Evolutionary conservation across 2,888 invertebrate species (phyloP).

Genomic region (Antheraea yamamai): DNA sequence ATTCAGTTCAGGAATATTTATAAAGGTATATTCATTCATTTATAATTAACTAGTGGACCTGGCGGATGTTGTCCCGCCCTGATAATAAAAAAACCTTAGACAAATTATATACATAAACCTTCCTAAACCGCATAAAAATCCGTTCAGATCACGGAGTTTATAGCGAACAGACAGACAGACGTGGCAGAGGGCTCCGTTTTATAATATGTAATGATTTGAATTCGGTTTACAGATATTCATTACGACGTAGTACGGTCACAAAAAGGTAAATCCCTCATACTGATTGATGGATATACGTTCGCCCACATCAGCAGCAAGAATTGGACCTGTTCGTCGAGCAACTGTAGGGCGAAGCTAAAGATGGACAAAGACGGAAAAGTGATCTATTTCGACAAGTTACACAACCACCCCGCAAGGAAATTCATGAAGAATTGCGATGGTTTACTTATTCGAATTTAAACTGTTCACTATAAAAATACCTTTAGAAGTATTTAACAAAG

Average conservation of each 20-base stretch:
- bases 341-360: slow-evolving; percentile 37
- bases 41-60: too few relatives aligned
- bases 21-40: too few relatives aligned
- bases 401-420: slow-evolving; percentile 32
- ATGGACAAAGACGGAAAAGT: slow-evolving; percentile 27
- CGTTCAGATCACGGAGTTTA: too few relatives aligned
- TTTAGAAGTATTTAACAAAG: too few relatives aligned
- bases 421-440: neutral
- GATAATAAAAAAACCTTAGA: too few relatives aligned
- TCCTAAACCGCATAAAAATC: too few relatives aligned
- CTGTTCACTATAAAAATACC: neutral
- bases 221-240: slow-evolving; percentile 23
- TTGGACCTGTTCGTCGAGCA: slow-evolving; percentile 21
- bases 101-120: too few relatives aligned
- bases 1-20: too few relatives aligned
- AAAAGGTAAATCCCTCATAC: slow-evolving; percentile 44
- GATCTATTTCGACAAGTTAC: slow-evolving; percentile 21
- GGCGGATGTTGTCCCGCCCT: too few relatives aligned
- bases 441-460: neutral
- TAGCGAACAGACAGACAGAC: too few relatives aligned
- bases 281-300: slow-evolving; percentile 47
- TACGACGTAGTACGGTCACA: slow-evolving; percentile 41
- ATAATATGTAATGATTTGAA: slow-evolving; percentile 5
- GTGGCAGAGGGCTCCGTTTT: neutral
- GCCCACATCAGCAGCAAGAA: slow-evolving; percentile 12